phyloP scores from a whole-genome alignment of 2,797 vertebrate genomes.

The Hoplostethus mediterraneus region DNA sequence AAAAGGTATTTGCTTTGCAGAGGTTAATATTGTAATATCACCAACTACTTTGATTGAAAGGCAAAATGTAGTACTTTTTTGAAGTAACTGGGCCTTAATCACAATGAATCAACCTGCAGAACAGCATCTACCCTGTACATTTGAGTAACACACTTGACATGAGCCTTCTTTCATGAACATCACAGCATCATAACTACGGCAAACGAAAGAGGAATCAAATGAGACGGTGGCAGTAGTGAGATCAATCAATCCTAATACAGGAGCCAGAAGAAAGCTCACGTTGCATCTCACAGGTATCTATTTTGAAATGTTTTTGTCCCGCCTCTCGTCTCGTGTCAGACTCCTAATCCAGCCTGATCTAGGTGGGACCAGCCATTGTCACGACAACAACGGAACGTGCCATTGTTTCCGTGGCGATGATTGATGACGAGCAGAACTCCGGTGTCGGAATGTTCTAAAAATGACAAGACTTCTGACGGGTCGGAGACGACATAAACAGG shows the following conservation, averaged over 20 bases:
- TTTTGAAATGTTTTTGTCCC: conserved; percentile 41
- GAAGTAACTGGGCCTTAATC: background rate
- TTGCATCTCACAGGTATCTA: conserved; percentile 17
- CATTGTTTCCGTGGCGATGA: conserved; percentile 23
- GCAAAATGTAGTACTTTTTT: background rate
- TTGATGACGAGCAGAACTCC: conserved; percentile 10
- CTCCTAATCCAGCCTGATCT: conserved; percentile 51
- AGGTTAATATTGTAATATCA: too few relatives aligned
- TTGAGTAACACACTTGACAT: background rate
- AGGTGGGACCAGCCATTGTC: conserved; percentile 31
- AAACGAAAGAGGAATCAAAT: background rate
- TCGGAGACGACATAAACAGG: conserved; percentile 40
- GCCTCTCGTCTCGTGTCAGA: background rate
- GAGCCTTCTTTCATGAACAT: background rate
- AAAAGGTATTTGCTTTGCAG: too few relatives aligned
- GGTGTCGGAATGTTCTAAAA: conserved; percentile 20
- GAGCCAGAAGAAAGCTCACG: background rate
- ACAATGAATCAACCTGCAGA: background rate
- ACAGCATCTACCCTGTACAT: background rate
- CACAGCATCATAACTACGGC: background rate
- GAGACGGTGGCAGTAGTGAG: conserved; percentile 4
- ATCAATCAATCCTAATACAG: background rate
- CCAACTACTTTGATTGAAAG: background rate
- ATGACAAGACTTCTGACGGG: conserved; percentile 23
- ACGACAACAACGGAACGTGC: conserved; percentile 36